These are phyloP conservation scores for Gymnodraco acuticeps DNA, from an alignment of 2,797 vertebrate species.

Conservation along the genomic window DNA sequence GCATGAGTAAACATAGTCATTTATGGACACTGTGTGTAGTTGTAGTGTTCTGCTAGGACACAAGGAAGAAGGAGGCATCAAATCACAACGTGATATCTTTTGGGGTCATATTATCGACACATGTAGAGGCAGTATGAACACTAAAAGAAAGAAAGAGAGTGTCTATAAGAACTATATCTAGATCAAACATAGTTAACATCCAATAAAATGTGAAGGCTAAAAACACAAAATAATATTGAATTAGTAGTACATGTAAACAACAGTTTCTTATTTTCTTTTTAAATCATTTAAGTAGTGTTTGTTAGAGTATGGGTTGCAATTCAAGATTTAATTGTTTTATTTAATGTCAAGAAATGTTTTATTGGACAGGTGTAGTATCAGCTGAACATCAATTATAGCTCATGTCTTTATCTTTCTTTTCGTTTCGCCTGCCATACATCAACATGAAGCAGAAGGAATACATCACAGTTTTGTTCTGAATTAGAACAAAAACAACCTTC, in stretches of 20 bases:
- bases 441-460: constrained; percentile 10
- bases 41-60: constrained; percentile 45
- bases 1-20: constrained; percentile 57
- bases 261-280: not conserved
- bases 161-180: not conserved
- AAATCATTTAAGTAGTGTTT: not conserved
- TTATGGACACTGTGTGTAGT: constrained; percentile 52
- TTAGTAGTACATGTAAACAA: not conserved
- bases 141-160: not conserved
- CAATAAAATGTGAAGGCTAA: not conserved
- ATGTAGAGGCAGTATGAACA: constrained; percentile 15
- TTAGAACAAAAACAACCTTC: constrained; percentile 22
- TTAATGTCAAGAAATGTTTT: not conserved
- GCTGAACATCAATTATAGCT: constrained; percentile 9
- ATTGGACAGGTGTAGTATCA: not conserved
- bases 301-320: not conserved
- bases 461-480: constrained; percentile 4
- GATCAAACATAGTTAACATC: not conserved
- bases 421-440: not conserved
- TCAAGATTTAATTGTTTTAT: not conserved
- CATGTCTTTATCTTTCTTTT: constrained; percentile 5
- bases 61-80: constrained; percentile 42
- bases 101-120: constrained; percentile 41
- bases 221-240: not conserved
- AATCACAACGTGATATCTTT: constrained; percentile 42